A percentile compares a stretch with the other conserved stretches of the same genome.
Conservation (phyloP, 2,113 vertebrate species). For the Scomber colias region DNA sequence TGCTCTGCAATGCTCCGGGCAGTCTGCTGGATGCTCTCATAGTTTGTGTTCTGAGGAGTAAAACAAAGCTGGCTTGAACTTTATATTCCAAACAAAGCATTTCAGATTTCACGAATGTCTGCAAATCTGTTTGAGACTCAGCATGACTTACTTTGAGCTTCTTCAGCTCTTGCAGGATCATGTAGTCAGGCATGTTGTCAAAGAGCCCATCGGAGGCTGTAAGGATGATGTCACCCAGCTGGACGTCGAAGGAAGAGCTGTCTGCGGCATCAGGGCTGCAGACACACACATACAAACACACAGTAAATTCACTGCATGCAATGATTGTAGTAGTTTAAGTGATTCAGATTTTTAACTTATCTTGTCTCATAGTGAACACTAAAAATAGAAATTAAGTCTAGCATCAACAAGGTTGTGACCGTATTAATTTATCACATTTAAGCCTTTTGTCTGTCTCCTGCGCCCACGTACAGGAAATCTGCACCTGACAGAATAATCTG, state of each 20-base stretch:
- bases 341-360: background rate
- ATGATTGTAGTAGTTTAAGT: background rate
- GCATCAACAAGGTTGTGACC: background rate
- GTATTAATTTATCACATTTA: background rate
- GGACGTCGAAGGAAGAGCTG: conserved; percentile 96
- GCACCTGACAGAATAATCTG: conserved; percentile 26
- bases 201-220: conserved; percentile 97
- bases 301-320: background rate
- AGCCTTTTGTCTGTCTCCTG: background rate
- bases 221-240: conserved; percentile 98
- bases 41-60: conserved; percentile 92
- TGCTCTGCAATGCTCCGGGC: conserved; percentile 97
- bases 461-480: conserved; percentile 3
- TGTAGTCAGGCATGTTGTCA: conserved; percentile 99
- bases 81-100: background rate
- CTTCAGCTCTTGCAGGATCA: conserved; percentile 98
- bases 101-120: background rate
- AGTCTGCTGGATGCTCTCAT: conserved; percentile 96
- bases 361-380: background rate
- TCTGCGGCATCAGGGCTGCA: conserved; percentile 95
- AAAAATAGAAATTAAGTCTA: background rate
- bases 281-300: conserved; percentile 15
- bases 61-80: background rate
- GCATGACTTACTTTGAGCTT: conserved; percentile 90
- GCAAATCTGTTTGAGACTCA: background rate